These are phyloP conservation scores for Poecilobothrus nobilitatus DNA, from an alignment of 2,888 invertebrate genomes.

Conservation along the genomic window DNA sequence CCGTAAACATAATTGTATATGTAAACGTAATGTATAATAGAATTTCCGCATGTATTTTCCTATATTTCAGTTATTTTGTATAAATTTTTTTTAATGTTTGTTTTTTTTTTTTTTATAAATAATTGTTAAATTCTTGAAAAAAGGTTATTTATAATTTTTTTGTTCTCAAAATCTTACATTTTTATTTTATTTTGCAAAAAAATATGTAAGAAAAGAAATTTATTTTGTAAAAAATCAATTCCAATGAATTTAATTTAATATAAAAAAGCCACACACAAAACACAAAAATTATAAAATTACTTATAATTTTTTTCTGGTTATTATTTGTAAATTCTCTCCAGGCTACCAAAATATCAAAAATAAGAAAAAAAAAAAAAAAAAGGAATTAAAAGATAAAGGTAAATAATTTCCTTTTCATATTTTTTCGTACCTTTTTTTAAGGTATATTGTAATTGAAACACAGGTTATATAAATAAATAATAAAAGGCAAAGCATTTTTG, in stretches of 20 bases:
- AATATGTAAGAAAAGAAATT: neutral
- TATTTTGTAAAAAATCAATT: neutral
- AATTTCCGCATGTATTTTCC: too few relatives aligned
- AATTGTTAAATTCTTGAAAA: too few relatives aligned
- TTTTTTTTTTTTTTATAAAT: too few relatives aligned
- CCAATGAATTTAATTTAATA: neutral
- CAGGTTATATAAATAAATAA: slow-evolving; percentile 6
- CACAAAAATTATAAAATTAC: neutral
- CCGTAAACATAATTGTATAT: too few relatives aligned
- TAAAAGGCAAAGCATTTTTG: neutral
- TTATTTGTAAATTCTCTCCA: neutral
- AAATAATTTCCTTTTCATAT: neutral
- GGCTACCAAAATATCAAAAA: neutral
- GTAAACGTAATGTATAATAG: too few relatives aligned
- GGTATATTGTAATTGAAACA: neutral
- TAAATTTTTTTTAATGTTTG: too few relatives aligned
- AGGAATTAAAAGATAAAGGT: neutral
- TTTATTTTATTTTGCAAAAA: neutral
- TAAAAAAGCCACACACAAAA: neutral
- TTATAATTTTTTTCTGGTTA: neutral
- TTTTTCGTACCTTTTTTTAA: neutral
- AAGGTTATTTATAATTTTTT: too few relatives aligned
- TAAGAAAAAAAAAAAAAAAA: too few relatives aligned
- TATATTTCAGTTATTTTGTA: too few relatives aligned
- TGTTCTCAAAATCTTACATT: too few relatives aligned